These are phyloP conservation scores for Erebia ligea DNA, from an alignment of 2,888 invertebrate species.

Conservation along the genomic window DNA sequence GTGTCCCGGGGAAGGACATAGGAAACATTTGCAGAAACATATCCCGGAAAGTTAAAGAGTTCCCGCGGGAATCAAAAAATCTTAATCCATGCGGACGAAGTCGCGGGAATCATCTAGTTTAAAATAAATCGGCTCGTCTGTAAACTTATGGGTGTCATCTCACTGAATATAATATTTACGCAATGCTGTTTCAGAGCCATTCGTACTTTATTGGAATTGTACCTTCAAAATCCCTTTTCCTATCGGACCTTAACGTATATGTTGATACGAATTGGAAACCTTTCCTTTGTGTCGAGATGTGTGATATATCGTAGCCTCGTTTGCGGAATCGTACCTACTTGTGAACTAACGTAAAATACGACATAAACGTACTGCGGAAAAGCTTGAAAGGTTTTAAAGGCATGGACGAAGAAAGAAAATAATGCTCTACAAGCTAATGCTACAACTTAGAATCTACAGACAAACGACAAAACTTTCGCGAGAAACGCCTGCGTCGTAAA, in stretches of 20 bases:
- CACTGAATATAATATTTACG: no score
- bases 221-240: conserved; percentile 67
- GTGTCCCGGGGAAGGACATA: no score
- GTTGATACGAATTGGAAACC: conserved; percentile 65
- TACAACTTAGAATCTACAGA: no score
- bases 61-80: no score
- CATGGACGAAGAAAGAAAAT: background rate
- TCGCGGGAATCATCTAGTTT: no score
- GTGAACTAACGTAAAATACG: background rate
- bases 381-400: background rate
- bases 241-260: conserved; percentile 58
- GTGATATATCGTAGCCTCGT: conserved; percentile 33
- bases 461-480: no score
- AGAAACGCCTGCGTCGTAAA: no score
- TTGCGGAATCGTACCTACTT: conserved; percentile 15
- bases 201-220: conserved; percentile 70
- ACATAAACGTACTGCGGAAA: background rate
- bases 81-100: no score
- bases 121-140: no score
- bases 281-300: conserved; percentile 59
- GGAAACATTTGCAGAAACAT: no score
- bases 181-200: conserved; percentile 40
- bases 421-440: background rate
- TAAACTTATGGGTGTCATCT: no score
- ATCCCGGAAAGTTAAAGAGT: no score